These are phyloP conservation scores for Verasper variegatus DNA, from an alignment of 2,113 vertebrate genomes.

Conservation along the genomic window DNA sequence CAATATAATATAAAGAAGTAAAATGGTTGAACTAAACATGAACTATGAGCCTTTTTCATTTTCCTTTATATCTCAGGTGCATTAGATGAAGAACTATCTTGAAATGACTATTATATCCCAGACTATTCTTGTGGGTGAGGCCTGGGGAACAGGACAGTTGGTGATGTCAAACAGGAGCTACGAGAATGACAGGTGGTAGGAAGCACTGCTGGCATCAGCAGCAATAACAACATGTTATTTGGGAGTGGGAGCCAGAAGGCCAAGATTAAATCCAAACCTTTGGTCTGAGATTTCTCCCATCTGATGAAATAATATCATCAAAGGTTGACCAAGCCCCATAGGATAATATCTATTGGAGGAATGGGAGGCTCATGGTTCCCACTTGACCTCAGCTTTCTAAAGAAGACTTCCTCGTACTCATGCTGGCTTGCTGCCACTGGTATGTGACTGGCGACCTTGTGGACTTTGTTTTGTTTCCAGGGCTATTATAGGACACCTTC, in stretches of 20 bases:
- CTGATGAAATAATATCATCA: slow-evolving; percentile 58
- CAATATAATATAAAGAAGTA: not conserved
- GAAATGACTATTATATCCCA: slow-evolving; percentile 15
- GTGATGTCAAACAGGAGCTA: slow-evolving; percentile 55
- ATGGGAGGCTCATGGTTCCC: slow-evolving; percentile 2
- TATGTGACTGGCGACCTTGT: slow-evolving; percentile 47
- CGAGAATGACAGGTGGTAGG: slow-evolving; percentile 70
- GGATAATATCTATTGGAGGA: slow-evolving; percentile 16
- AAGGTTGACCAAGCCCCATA: slow-evolving; percentile 29
- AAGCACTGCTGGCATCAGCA: slow-evolving; percentile 60
- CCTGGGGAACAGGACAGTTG: slow-evolving; percentile 56
- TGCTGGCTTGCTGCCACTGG: slow-evolving; percentile 40
- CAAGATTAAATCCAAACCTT: slow-evolving; percentile 64
- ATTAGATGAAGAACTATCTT: slow-evolving; percentile 23
- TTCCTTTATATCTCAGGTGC: not conserved
- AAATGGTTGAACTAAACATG: not conserved
- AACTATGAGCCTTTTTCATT: not conserved
- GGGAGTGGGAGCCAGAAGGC: slow-evolving; percentile 55
- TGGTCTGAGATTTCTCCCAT: slow-evolving; percentile 35
- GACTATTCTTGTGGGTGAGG: slow-evolving; percentile 22
- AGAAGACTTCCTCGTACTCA: slow-evolving; percentile 64
- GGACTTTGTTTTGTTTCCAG: slow-evolving; percentile 65
- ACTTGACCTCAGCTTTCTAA: slow-evolving; percentile 43
- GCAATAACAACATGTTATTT: slow-evolving; percentile 58
- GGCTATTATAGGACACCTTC: slow-evolving; percentile 62